Percentiles rank a stretch among this genome's conserved stretches.
These are phyloP conservation scores for Lycaena phlaeas DNA, from an alignment of 2,888 invertebrate species.

Conservation along the genomic window DNA sequence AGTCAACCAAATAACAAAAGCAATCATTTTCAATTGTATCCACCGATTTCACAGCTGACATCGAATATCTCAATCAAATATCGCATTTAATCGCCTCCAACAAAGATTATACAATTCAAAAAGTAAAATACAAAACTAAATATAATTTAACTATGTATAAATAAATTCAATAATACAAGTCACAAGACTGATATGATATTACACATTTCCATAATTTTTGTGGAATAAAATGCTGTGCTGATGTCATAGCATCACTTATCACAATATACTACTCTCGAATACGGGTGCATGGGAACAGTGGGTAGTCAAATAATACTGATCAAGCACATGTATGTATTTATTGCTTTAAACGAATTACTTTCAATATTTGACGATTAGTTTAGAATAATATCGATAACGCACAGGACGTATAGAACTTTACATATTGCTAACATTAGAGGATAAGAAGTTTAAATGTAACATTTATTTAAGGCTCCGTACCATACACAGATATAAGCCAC, in stretches of 20 bases:
- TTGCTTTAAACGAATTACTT: constrained; percentile 9
- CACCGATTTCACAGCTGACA: too few species aligned
- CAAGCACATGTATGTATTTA: neutral
- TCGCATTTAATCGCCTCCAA: neutral
- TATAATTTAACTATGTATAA: neutral
- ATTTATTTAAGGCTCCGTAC: constrained; percentile 1
- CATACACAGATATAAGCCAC: constrained; percentile 31
- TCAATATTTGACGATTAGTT: constrained; percentile 8
- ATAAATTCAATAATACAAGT: constrained; percentile 5
- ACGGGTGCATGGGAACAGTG: neutral
- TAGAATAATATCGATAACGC: constrained; percentile 19
- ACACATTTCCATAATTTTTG: constrained; percentile 32
- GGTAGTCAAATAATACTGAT: constrained; percentile 5
- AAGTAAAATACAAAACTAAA: constrained; percentile 11
- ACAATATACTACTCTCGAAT: too few species aligned
- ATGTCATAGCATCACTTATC: constrained; percentile 8
- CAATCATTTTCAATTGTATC: too few species aligned
- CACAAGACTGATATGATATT: constrained; percentile 2
- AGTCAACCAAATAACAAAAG: too few species aligned
- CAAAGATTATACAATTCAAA: constrained; percentile 10
- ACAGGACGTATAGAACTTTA: neutral
- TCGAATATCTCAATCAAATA: neutral
- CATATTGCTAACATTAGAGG: neutral
- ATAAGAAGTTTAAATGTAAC: neutral
- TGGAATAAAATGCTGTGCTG: constrained; percentile 36